phyloP scores from a whole-genome alignment of 2,113 vertebrate genomes.

The western clawed frog (Xenopus tropicalis) region UCB_Xtro_10.0 CM004449.2:112134501-112135000 shows the following conservation, averaged over 20 bases:
- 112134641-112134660: too few relatives aligned
- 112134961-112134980: slow-evolving; percentile 24
- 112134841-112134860: slow-evolving; percentile 1
- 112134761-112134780: neutral
- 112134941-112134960: neutral
- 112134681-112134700: neutral
- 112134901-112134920: neutral
- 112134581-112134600: too few relatives aligned
- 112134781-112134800: too few relatives aligned
- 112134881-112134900: neutral
- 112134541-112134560: too few relatives aligned
- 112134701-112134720: slow-evolving; percentile 6
- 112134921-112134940: neutral
- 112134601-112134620: too few relatives aligned
- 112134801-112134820: too few relatives aligned
- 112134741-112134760: neutral
- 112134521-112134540: too few relatives aligned
- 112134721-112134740: neutral
- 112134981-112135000: too few relatives aligned
- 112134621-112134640: too few relatives aligned
- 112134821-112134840: too few relatives aligned
- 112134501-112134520: too few relatives aligned
- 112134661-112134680: neutral
- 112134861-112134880: neutral
- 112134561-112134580: too few relatives aligned